Evolutionary conservation across 2,888 invertebrate genomes (phyloP).

Genomic region (Hemicrepidius hirtus): DNA sequence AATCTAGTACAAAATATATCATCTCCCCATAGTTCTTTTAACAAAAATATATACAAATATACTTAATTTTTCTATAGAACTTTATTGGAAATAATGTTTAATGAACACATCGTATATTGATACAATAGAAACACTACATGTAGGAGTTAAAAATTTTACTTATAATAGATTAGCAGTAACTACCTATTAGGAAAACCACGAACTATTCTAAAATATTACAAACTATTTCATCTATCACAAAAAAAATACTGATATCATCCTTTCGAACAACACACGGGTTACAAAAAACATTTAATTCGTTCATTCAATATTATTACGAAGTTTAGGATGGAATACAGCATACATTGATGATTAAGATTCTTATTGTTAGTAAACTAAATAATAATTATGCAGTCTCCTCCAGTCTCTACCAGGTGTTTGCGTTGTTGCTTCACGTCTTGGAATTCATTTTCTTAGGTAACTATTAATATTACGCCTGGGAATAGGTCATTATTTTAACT

Average conservation of each 20-base stretch:
- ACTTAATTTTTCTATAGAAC: constrained; percentile 16
- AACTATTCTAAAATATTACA: constrained; percentile 27
- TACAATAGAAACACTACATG: constrained; percentile 29
- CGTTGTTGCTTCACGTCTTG: too few species aligned
- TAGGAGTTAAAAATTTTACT: constrained; percentile 23
- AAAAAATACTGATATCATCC: constrained; percentile 46
- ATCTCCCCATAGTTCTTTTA: too few species aligned
- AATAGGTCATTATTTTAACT: too few species aligned
- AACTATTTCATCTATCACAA: constrained; percentile 49
- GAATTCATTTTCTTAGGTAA: too few species aligned
- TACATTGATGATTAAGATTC: constrained; percentile 30
- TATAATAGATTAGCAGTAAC: constrained; percentile 9
- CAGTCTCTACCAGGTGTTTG: constrained; percentile 18
- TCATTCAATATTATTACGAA: constrained; percentile 13
- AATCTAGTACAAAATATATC: too few species aligned
- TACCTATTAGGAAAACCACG: constrained; percentile 38
- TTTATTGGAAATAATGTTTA: constrained; percentile 46
- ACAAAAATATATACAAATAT: too few species aligned
- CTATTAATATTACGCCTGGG: too few species aligned
- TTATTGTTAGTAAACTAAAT: constrained; percentile 23
- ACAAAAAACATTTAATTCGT: constrained; percentile 24
- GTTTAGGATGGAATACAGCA: constrained; percentile 42
- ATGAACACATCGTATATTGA: constrained; percentile 42
- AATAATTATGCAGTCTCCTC: constrained; percentile 33
- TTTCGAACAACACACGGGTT: constrained; percentile 17